phyloP scores from a whole-genome alignment of 2,797 vertebrate species.

The Varecia variegata region DNA sequence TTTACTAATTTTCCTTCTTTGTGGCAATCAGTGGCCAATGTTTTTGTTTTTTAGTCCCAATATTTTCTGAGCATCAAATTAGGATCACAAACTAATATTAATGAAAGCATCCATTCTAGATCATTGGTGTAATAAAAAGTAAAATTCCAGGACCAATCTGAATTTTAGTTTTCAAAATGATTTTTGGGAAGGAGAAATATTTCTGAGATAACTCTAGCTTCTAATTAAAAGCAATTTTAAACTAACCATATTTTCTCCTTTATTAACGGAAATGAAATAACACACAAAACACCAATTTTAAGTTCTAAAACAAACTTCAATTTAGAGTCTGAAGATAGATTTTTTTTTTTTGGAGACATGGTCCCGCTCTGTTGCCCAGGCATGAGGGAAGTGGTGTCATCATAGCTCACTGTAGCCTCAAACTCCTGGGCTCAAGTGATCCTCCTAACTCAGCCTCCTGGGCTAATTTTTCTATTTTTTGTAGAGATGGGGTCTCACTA shows the following conservation, averaged over 20 bases:
- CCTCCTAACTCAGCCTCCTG: background rate
- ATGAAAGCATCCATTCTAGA: background rate
- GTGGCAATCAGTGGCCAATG: background rate
- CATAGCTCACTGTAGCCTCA: background rate
- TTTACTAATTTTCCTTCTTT: slow-evolving; percentile 1
- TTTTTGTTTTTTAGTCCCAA: background rate
- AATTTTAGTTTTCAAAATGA: slow-evolving; percentile 21
- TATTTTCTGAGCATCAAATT: background rate
- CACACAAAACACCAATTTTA: slow-evolving; percentile 8
- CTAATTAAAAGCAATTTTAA: slow-evolving; percentile 38
- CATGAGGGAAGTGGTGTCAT: background rate
- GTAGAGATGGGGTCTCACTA: background rate
- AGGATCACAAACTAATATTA: background rate
- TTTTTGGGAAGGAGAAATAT: background rate
- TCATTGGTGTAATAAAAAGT: background rate
- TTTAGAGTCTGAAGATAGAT: background rate
- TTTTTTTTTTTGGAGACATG: too few species aligned
- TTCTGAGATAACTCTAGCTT: slow-evolving; percentile 7
- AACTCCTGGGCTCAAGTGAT: background rate
- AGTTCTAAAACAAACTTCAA: slow-evolving; percentile 17
- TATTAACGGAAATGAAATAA: background rate
- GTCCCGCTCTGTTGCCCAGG: background rate
- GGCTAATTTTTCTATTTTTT: background rate
- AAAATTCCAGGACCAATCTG: background rate
- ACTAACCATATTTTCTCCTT: background rate